phyloP scores from a whole-genome alignment of 2,888 invertebrate species.

The Drosophila atroscutellata region DNA sequence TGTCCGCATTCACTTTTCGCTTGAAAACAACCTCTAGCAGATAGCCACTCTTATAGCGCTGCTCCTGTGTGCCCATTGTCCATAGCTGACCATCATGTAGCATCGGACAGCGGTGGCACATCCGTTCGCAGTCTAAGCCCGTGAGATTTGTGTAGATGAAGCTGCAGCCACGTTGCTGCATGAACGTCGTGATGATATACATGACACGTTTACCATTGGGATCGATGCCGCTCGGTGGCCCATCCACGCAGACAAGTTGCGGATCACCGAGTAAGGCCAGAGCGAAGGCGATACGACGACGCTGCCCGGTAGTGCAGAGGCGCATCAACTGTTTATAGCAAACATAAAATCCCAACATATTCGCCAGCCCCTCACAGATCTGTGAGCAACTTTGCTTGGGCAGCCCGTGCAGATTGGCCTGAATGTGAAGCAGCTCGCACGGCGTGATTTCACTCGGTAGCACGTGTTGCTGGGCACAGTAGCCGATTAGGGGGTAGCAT shows the following conservation, averaged over 20 bases:
- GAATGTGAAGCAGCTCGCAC: constrained; percentile 49
- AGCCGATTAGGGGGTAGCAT: constrained; percentile 58
- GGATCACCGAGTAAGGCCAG: constrained; percentile 64
- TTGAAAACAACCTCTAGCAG: constrained; percentile 64
- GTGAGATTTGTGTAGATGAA: constrained; percentile 85
- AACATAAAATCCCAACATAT: constrained; percentile 54
- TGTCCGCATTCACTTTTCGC: constrained; percentile 51
- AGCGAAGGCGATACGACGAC: constrained; percentile 55
- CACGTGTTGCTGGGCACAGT: constrained; percentile 45
- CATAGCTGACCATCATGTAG: constrained; percentile 51
- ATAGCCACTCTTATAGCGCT: constrained; percentile 47
- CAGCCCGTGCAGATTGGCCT: constrained; percentile 55
- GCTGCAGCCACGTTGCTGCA: constrained; percentile 53
- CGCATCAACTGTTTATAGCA: constrained; percentile 34
- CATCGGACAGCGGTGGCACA: constrained; percentile 49
- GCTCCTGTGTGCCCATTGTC: constrained; percentile 33
- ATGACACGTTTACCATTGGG: constrained; percentile 53
- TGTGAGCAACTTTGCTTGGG: neutral
- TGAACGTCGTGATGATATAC: constrained; percentile 83
- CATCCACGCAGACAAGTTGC: constrained; percentile 55
- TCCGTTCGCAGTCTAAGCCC: constrained; percentile 82
- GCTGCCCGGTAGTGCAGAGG: constrained; percentile 51
- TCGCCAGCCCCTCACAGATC: constrained; percentile 49
- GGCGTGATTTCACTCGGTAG: constrained; percentile 50
- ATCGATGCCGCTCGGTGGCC: constrained; percentile 58